Conservation (phyloP, 2,113 vertebrate species). For the Pitta sordida region DNA sequence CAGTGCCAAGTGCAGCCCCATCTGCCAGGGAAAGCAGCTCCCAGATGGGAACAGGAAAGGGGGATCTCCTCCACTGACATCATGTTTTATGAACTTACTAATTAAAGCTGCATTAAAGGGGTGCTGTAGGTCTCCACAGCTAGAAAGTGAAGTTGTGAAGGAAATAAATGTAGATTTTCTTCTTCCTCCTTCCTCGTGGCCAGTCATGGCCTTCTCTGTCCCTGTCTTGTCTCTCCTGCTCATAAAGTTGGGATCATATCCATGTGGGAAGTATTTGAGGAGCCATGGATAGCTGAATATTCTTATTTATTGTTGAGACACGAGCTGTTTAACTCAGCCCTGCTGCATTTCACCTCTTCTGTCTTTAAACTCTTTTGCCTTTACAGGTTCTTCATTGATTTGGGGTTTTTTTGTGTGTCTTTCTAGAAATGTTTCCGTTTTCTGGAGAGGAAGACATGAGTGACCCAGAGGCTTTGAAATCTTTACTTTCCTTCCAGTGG, state of each 20-base stretch:
- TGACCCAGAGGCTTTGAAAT: conserved; percentile 79
- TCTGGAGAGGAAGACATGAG: conserved; percentile 76
- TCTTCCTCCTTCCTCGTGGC: not conserved
- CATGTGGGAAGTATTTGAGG: not conserved
- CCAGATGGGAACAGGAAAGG: not conserved
- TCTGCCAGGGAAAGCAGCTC: not conserved
- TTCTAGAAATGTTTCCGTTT: conserved; percentile 76
- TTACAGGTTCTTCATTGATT: not conserved
- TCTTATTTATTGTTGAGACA: not conserved
- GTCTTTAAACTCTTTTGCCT: not conserved
- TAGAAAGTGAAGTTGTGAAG: not conserved
- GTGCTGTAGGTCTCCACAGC: not conserved
- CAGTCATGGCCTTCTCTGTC: not conserved
- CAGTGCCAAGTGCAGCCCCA: fast-evolving
- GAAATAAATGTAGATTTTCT: not conserved
- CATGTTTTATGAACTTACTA: fast-evolving
- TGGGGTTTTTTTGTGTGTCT: not conserved
- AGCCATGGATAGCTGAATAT: not conserved
- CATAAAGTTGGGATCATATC: not conserved
- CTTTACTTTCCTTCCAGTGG: conserved; percentile 84
- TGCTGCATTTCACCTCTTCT: not conserved
- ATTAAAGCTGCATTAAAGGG: not conserved
- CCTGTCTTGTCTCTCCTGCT: fast-evolving
- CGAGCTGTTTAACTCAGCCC: not conserved
- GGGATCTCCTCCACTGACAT: not conserved